Evolutionary conservation across 37 sponge, comb jelly and placozoan genomes (phyloP), one percentile per base, ranked within the genome.

Genomic region (Axinella damicornis): DNA sequence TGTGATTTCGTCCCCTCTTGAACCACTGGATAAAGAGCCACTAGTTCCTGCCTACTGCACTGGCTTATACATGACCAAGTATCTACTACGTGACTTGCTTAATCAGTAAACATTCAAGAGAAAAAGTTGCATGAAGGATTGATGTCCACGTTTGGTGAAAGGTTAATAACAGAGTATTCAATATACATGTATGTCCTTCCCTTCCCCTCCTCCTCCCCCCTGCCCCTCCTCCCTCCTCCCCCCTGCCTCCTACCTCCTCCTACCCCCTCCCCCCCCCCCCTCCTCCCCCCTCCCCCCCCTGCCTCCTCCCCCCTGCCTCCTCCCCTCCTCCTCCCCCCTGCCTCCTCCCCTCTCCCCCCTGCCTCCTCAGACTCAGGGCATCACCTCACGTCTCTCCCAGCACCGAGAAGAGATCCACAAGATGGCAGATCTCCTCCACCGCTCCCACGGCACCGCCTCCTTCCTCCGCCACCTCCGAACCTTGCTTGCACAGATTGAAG

Each of bases 401-500:
- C 69, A 85, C 12, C 69, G 58, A 38, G 85, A 85, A 12, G 70
- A 77, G 77, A 56, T 77, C 19, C 52, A 28, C 39, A 77, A 58
- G 76, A 69, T 85, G 85, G 32, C 17, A 22, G 78, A 85, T 2
- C 2, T 66, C 16, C 46, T 85, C 24, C 30, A 17, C 9, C 52
- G 22, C 28, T 58, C 21, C 6, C 15, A 19, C 1, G 69, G 71
- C 20, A 69, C 60, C 22, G 77, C 27, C 19, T 77, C 77, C 30
- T 76, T 68, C 85, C 14, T 76, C n/a, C 85, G 76, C 57, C 85
- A 85, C 19, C 85, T 77, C 39, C 27, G 57, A 30, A 31, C 77
- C 5, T 69, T 85, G 52, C 27, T 77, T 40, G 20, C 31, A 33
- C 77, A 65, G 27, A 70, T 76, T 40, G 85, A 85, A 11, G 35